Evolutionary conservation across 2,113 vertebrate genomes (phyloP).

Genomic region (Mixornis gularis): DNA sequence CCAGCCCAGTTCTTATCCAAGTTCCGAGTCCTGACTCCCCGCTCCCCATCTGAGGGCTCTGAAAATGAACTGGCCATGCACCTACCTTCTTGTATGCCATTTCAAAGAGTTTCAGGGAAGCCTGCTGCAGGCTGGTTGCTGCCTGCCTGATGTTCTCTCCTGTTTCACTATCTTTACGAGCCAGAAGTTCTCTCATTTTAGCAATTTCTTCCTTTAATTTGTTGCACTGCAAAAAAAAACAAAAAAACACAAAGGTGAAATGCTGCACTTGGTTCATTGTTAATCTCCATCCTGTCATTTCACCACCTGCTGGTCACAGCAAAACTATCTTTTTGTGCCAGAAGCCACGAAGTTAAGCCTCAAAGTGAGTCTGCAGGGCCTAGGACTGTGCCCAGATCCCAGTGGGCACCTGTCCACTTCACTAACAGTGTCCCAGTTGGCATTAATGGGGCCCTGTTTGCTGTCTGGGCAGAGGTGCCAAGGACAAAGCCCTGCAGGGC

Average conservation of each 20-base stretch:
- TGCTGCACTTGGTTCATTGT: rapidly evolving
- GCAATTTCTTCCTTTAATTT: slow-evolving; percentile 92
- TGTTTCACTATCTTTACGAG: slow-evolving; percentile 91
- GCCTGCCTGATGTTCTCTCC: slow-evolving; percentile 95
- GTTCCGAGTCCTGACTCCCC: too few relatives aligned
- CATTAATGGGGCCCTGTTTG: not conserved
- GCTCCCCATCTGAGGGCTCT: rapidly evolving
- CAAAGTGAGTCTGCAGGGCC: not conserved
- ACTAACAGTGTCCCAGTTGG: not conserved
- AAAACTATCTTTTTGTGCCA: not conserved
- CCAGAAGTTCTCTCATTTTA: slow-evolving; percentile 88
- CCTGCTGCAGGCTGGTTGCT: slow-evolving; percentile 88
- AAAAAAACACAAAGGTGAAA: not conserved
- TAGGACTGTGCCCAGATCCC: not conserved
- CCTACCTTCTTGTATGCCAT: slow-evolving; percentile 98
- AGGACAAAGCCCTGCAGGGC: not conserved
- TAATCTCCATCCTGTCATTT: not conserved
- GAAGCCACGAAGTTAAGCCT: not conserved
- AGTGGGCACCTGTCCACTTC: not conserved
- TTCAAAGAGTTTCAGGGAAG: slow-evolving; percentile 96
- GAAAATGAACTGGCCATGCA: not conserved
- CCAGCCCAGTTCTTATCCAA: not conserved
- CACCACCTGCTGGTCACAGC: not conserved
- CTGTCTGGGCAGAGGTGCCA: not conserved
- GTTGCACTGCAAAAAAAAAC: slow-evolving; percentile 77